Percentiles rank a stretch among this genome's conserved stretches.
phyloP scores from a whole-genome alignment of 2,888 invertebrate species.

The Sinhomidia bicolor region DNA sequence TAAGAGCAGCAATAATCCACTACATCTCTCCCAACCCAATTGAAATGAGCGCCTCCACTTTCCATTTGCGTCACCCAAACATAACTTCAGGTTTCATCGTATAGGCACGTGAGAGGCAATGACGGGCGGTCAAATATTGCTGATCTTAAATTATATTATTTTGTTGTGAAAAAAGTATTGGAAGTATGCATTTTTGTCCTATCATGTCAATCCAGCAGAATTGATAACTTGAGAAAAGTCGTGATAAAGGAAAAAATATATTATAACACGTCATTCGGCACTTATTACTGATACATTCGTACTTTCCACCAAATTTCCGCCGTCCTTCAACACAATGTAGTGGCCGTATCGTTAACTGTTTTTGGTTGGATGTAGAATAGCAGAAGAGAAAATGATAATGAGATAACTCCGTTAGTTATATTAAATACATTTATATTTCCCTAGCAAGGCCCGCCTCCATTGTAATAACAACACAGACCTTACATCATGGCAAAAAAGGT shows the following conservation, averaged over 20 bases:
- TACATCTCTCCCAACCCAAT: background rate
- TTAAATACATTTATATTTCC: background rate
- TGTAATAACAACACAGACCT: conserved; percentile 18
- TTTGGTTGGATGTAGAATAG: background rate
- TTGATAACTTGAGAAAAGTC: background rate
- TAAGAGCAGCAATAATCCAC: too few relatives aligned
- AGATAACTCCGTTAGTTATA: background rate
- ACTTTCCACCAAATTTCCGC: conserved; percentile 13
- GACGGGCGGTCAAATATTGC: conserved; percentile 26
- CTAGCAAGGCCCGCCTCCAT: background rate
- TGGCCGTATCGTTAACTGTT: conserved; percentile 9
- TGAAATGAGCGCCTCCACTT: background rate
- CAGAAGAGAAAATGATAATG: conserved; percentile 39
- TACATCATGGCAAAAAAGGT: background rate
- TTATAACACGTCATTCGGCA: conserved; percentile 27
- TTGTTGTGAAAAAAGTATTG: background rate
- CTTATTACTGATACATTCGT: conserved; percentile 46
- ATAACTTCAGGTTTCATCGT: background rate
- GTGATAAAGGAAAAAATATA: background rate
- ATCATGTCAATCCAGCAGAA: background rate
- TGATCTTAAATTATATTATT: conserved; percentile 15
- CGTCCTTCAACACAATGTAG: conserved; percentile 20
- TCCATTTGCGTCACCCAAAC: background rate
- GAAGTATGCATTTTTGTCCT: background rate
- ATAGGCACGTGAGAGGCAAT: background rate